Conservation (phyloP, 2,888 invertebrate genomes). For the Spodoptera littoralis region DNA sequence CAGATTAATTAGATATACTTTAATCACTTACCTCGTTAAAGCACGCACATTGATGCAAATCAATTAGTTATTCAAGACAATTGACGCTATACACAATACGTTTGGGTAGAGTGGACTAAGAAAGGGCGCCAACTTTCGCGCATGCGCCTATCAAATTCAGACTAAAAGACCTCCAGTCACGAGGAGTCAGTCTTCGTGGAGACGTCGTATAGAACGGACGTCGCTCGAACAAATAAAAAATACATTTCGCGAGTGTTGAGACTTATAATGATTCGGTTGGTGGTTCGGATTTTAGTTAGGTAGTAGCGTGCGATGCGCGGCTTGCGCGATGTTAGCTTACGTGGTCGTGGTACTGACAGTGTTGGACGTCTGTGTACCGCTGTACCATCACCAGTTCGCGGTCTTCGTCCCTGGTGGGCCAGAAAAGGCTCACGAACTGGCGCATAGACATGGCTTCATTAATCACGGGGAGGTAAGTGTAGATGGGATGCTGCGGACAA, state of each 20-base stretch:
- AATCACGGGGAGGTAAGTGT: slow-evolving; percentile 85
- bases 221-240: slow-evolving; percentile 55
- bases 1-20: slow-evolving; percentile 11
- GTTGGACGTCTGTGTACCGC: slow-evolving; percentile 82
- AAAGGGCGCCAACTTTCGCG: slow-evolving; percentile 85
- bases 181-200: slow-evolving; percentile 75
- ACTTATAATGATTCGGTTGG: slow-evolving; percentile 58
- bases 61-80: slow-evolving; percentile 85
- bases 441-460: slow-evolving; percentile 83
- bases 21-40: slow-evolving; percentile 33
- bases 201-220: slow-evolving; percentile 66
- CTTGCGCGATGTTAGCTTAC: slow-evolving; percentile 81
- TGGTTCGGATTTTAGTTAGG: slow-evolving; percentile 56
- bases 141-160: slow-evolving; percentile 71
- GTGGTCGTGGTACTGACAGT: slow-evolving; percentile 81
- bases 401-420: slow-evolving; percentile 73
- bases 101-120: slow-evolving; percentile 76
- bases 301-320: slow-evolving; percentile 83
- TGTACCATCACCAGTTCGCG: slow-evolving; percentile 82
- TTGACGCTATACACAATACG: slow-evolving; percentile 83
- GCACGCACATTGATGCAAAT: slow-evolving; percentile 56
- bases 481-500: slow-evolving; percentile 47
- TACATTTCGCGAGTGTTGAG: slow-evolving; percentile 61
- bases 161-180: slow-evolving; percentile 71
- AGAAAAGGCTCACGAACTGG: slow-evolving; percentile 76